Percentiles rank a stretch among this genome's conserved stretches.
Evolutionary conservation across 2,888 invertebrate species (phyloP).

Genomic region (Helobdella robusta): DNA sequence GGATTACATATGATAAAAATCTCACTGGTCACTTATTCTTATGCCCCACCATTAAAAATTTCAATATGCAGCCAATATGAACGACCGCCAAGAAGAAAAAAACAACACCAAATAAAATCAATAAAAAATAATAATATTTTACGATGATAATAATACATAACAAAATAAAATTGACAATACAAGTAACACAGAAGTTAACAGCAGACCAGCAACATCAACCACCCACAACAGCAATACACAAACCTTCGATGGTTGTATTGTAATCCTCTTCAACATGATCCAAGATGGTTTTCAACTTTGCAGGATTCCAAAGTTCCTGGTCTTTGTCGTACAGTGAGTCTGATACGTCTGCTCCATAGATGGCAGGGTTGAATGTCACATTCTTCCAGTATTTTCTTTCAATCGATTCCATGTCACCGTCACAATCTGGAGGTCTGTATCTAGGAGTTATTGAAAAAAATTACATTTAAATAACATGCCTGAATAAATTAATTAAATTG

Average conservation of each 20-base stretch:
- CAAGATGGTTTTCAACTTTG: slow-evolving; percentile 28
- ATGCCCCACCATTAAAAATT: too few species aligned
- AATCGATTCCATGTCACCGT: slow-evolving; percentile 41
- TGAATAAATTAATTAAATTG: too few species aligned
- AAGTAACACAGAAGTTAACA: background rate
- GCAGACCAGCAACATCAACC: background rate
- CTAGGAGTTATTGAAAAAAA: background rate
- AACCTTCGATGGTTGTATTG: slow-evolving; percentile 54
- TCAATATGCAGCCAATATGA: too few species aligned
- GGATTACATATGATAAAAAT: too few species aligned
- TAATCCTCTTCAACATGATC: slow-evolving; percentile 28
- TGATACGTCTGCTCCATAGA: slow-evolving; percentile 96
- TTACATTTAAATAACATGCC: too few species aligned
- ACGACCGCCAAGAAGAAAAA: background rate
- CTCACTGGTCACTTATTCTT: too few species aligned
- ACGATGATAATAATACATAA: background rate
- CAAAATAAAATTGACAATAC: background rate
- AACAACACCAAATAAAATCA: background rate
- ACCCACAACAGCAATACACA: too few species aligned
- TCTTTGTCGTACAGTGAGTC: slow-evolving; percentile 52
- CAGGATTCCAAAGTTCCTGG: slow-evolving; percentile 32
- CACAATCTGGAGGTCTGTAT: slow-evolving; percentile 43
- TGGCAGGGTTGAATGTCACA: slow-evolving; percentile 84
- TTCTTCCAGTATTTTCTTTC: slow-evolving; percentile 93
- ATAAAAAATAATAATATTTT: background rate